phyloP scores from a whole-genome alignment of 2,797 vertebrate genomes.

The Rousettus madagascariensis region DNA sequence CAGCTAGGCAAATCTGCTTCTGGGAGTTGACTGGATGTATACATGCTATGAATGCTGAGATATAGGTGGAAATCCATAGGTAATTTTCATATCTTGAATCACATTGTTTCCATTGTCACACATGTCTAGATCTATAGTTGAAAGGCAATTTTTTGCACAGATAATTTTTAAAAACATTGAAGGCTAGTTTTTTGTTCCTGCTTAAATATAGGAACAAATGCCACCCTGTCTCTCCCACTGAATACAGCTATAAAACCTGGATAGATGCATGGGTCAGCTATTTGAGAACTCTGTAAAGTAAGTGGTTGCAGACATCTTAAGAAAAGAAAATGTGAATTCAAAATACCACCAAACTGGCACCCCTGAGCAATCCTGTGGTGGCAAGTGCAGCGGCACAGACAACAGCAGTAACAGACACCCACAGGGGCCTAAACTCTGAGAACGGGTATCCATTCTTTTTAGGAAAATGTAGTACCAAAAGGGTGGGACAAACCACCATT shows the following conservation, averaged over 20 bases:
- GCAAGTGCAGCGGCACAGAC: not conserved
- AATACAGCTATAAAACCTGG: not conserved
- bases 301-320: not conserved
- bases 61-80: not conserved
- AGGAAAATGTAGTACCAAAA: not conserved
- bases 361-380: not conserved
- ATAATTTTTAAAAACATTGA: not conserved
- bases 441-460: not conserved
- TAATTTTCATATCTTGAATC: not conserved
- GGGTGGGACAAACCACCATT: not conserved
- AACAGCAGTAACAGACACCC: not conserved
- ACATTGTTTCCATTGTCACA: not conserved
- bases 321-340: not conserved
- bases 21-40: not conserved
- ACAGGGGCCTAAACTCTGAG: not conserved
- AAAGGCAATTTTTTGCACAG: constrained; percentile 27
- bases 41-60: not conserved
- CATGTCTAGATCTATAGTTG: not conserved
- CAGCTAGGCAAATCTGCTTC: not conserved
- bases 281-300: not conserved
- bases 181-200: not conserved
- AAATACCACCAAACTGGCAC: not conserved
- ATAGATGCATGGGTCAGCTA: not conserved
- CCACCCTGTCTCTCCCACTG: not conserved
- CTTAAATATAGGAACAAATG: not conserved